Evolutionary conservation across 2,113 vertebrate species (phyloP), one percentile per base, ranked within the genome.

Genomic region (Panurus biarmicus): DNA sequence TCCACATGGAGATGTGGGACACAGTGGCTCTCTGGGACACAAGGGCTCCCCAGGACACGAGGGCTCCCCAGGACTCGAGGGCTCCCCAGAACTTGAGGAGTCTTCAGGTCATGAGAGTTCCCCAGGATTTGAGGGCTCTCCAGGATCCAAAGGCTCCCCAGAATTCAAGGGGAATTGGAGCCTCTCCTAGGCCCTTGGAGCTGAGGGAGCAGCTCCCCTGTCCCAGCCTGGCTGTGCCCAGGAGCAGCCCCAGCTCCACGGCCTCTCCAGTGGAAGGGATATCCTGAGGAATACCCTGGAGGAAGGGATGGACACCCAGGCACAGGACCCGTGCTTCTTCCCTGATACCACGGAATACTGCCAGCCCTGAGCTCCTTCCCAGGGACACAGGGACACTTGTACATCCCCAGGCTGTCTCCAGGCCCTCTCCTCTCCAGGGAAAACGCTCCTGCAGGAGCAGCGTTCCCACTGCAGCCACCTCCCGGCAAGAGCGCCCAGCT

Each of bases 1-100:
- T 2, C 58, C 1, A 0, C 19, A 1, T 3, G 2, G 31, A 2
- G 2, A 12, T 0, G 22, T 1, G 20, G 44, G 51, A 36, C 53
- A 56, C 16, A 1, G 16, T 0, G 10, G 56, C 26, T 53, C 22
- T 2, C 31, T 0, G 18, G 64, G n/a, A 29, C 5, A 5, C 5
- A 12, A 47, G 11, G 13, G 18, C 5, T 36, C 17, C 4, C 66
- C n/a, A 40, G 36, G 10, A 22, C 1, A 1, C 6, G 9, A 35
- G 16, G 7, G 8, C 11, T 38, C 48, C 3, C 31, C 70, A n/a
- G 64, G 29, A 6, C 19, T 0, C 2, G 7, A 45, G 33, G 18
- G 12, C 4, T 26, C 13, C 1, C 47, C 36, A 42, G 33, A 20
- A 35, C 4, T 14, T 4, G 5, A 61, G 5, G 4, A 8, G 12